These are phyloP conservation scores for Pseudomyrmex flavicornis DNA, from an alignment of 1,140 invertebrate species.

Conservation along the genomic window DNA sequence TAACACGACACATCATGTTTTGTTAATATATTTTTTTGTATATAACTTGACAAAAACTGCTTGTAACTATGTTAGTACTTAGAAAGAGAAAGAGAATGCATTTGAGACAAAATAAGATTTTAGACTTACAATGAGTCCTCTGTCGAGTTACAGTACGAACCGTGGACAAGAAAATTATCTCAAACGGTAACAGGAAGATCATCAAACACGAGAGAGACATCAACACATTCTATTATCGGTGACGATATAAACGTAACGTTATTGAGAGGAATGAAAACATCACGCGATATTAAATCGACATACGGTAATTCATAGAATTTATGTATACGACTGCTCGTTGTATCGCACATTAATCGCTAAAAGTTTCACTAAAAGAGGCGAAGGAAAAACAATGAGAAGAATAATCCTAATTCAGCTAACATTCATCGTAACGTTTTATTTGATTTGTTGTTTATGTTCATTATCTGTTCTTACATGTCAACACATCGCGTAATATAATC, in stretches of 20 bases:
- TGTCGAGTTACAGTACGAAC: neutral
- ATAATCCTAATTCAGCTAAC: slow-evolving; percentile 63
- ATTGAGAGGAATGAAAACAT: neutral
- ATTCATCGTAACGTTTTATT: slow-evolving; percentile 81
- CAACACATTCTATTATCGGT: neutral
- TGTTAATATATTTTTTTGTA: neutral
- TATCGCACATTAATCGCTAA: neutral
- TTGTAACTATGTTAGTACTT: neutral
- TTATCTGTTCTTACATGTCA: slow-evolving; percentile 72
- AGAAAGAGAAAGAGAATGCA: neutral
- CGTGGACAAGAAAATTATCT: neutral
- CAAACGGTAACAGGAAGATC: slow-evolving; percentile 19
- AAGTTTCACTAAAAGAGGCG: neutral
- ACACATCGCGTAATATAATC: slow-evolving; percentile 73
- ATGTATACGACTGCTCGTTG: neutral
- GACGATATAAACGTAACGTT: neutral
- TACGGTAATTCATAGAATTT: neutral
- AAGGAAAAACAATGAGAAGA: slow-evolving; percentile 32
- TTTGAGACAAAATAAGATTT: no score
- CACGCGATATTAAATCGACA: neutral
- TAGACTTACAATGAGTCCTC: slow-evolving; percentile 9
- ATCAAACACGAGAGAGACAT: neutral
- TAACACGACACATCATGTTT: neutral
- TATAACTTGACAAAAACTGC: neutral
- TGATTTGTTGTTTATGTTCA: slow-evolving; percentile 77